A percentile compares a stretch with the other conserved stretches of the same genome.
These are phyloP conservation scores for Tribolium freemani DNA, from an alignment of 2,888 invertebrate genomes.

Conservation along the genomic window DNA sequence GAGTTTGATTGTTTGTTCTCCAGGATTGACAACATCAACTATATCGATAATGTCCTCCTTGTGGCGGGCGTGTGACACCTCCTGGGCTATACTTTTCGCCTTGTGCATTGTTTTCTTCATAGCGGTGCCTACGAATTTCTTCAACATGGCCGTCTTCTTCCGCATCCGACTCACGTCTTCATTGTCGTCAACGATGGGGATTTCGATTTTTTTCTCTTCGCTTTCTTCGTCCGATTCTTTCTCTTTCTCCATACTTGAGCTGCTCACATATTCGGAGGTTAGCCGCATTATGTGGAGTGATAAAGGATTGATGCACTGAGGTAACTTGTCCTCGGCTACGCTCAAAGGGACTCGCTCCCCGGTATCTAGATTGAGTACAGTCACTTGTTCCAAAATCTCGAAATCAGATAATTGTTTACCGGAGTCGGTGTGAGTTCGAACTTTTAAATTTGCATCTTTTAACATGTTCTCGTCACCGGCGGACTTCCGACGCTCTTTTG, in stretches of 20 bases:
- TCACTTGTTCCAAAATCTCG: conserved; percentile 91
- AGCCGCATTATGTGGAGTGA: conserved; percentile 95
- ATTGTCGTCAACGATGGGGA: conserved; percentile 70
- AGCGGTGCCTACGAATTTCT: conserved; percentile 88
- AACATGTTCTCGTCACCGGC: conserved; percentile 85
- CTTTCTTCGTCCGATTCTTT: conserved; percentile 86
- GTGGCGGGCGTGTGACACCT: conserved; percentile 89
- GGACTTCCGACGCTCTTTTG: conserved; percentile 80
- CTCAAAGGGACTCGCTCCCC: conserved; percentile 95
- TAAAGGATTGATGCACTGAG: conserved; percentile 92
- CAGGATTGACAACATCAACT: conserved; percentile 83
- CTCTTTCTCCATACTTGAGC: conserved; percentile 73
- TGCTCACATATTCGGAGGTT: conserved; percentile 90
- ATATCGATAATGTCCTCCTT: conserved; percentile 90
- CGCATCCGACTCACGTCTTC: conserved; percentile 68
- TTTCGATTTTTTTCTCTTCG: conserved; percentile 74
- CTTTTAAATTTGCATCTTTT: conserved; percentile 79
- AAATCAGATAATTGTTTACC: conserved; percentile 90
- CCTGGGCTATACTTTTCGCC: conserved; percentile 90
- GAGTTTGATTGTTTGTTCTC: conserved; percentile 86
- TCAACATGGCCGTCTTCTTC: conserved; percentile 73
- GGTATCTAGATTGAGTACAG: conserved; percentile 85
- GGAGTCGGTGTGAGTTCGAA: conserved; percentile 87
- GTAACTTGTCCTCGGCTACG: conserved; percentile 93
- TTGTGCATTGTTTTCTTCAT: conserved; percentile 93